Base-by-base conservation (phyloP, 1,140 invertebrate genomes). In the Agrypnia vestita region DNA sequence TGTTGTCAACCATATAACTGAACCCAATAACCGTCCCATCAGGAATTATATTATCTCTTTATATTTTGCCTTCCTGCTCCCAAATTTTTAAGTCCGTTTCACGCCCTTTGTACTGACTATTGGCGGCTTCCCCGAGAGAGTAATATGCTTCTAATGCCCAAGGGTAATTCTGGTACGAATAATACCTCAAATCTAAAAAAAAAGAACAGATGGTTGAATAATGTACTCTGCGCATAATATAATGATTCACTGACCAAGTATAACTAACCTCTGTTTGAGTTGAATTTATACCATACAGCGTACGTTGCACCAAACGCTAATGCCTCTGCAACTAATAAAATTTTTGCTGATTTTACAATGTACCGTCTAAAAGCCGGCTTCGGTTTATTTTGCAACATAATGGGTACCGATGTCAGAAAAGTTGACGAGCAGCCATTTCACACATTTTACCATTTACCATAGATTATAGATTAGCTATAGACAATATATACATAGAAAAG, bases 131-230 rank as follows among this genome's bases (percentile, higher is more conserved):
- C n/a, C 82, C 82, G 4, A 76, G 43, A 17, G 17, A 21, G 49
- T 83, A 83, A 77, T 56, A 83, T 62, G n/a, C 10, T 35, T 83
- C 59, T 46, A 83, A 62, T 7, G 67, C 21, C 72, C 76, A 79
- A 10, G 67, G 25, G 35, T 69, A 56, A 53, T 83, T 76, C 6
- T 51, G 11, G 44, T 76, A 56, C 25, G 56, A 21, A 4, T 44
- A 21, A 15, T 35, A 76, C 55, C 82, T 78, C 47, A 44, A 35
- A 56, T 79, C 82, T 83, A 69, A 44, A 79, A 83, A 53, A 46
- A 47, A 64, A 49, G 49, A 62, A 64, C 69, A 71, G 78, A 79
- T 59, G 56, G 46, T 62, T 35, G 15, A 19, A 49, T 12, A 43
- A 61, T 17, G 11, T 11, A 62, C 35, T 61, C 46, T 13, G 25